Base-by-base conservation (phyloP, 2,888 invertebrate genomes). In the Octodonta nipae region DNA sequence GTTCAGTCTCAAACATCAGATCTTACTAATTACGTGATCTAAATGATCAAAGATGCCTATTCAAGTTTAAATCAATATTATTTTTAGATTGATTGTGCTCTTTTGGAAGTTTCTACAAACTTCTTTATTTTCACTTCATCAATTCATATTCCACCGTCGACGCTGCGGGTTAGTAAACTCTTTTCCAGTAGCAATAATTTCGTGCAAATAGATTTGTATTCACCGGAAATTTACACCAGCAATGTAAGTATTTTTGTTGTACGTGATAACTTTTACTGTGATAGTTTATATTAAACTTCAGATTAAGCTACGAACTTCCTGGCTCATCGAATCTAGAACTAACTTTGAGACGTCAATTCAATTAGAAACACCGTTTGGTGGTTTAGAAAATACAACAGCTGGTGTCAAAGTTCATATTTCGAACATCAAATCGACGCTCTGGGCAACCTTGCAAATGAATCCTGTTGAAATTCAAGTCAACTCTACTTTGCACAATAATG, bases 131-230 rank as follows among this genome's bases (percentile, higher is more conserved):
- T 71, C 0, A 77, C 80, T 1, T 66, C 71, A 0, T 65, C 71
- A 30, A 60, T 82, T 12, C 68, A 68, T 2, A 64, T 81, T 31
- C 81, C 82, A 33, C 70, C 66, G 40, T 73, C 75, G 13, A 70
- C 70, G 43, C 63, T 78, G 46, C 66, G 69, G 42, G 70, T 77
- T 26, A 78, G 74, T 45, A 80, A 79, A 45, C 76, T 81, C 47
- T 76, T 78, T 40, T 72, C 75, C 0, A 70, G 70, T 1, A 57
- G 64, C 0, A 78, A 79, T 43, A 80, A 75, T 40, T 59, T 65
- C 2, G 50, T 83, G 1, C 73, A 73, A 15, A 67, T 78, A 2
- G 71, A 71, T 7, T 68, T 80, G 26, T 70, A 52, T 37, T 47
- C 56, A 34, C 51, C 52, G 8, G 49, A 52, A 33, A 49, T 45